Conservation (phyloP, 2,113 vertebrate genomes). For the Malurus cyaneus region DNA sequence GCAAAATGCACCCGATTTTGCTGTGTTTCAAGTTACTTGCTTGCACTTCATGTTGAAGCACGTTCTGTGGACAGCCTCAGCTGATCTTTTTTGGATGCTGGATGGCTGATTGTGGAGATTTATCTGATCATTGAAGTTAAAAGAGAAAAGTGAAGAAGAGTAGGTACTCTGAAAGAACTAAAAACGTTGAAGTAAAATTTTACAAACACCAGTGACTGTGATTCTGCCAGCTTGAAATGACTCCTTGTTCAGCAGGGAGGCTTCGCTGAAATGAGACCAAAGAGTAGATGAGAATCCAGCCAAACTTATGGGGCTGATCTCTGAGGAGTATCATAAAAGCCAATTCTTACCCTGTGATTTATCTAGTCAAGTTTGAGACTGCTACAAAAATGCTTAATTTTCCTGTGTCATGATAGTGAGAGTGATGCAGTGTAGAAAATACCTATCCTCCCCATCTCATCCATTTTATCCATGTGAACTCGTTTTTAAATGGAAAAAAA, state of each 20-base stretch:
- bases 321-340: neutral
- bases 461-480: neutral
- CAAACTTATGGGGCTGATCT: neutral
- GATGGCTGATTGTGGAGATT: neutral
- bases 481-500: neutral
- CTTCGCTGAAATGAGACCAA: neutral
- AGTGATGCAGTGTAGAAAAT: neutral
- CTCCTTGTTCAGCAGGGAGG: neutral
- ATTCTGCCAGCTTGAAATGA: neutral
- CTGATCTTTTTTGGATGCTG: neutral
- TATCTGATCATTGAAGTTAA: neutral
- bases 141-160: neutral
- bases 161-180: neutral
- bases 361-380: neutral
- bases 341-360: neutral
- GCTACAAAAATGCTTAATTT: conserved; percentile 5
- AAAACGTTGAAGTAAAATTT: neutral
- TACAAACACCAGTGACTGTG: neutral
- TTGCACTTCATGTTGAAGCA: neutral
- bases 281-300: neutral
- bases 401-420: neutral
- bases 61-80: neutral
- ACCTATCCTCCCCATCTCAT: neutral
- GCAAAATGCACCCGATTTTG: neutral
- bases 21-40: neutral